Evolutionary conservation across 2,888 invertebrate species (phyloP).

Genomic region (Rhogogaster chlorosoma): DNA sequence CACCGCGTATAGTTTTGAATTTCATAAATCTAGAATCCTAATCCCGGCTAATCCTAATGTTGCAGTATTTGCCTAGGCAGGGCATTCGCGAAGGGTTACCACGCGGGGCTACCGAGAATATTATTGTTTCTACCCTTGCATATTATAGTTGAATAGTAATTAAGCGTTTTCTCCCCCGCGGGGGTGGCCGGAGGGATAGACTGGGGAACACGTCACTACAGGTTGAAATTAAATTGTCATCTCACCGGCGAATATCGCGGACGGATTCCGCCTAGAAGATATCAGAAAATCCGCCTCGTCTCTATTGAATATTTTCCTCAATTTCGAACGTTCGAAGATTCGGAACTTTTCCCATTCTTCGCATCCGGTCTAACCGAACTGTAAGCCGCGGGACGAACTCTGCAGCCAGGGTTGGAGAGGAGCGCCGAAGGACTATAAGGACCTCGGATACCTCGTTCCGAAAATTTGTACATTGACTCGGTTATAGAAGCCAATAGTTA

Average conservation of each 20-base stretch:
- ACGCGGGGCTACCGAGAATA: slow-evolving; percentile 55
- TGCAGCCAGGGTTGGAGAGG: too few species aligned
- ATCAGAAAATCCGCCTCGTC: not conserved
- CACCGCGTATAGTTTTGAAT: slow-evolving; percentile 48
- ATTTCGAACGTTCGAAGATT: not conserved
- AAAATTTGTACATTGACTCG: slow-evolving; percentile 51
- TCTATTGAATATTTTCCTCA: not conserved
- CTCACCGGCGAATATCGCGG: not conserved
- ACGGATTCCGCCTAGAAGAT: not conserved
- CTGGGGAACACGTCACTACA: slow-evolving; percentile 5
- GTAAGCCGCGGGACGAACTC: too few species aligned
- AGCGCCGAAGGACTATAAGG: slow-evolving; percentile 48
- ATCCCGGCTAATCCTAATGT: slow-evolving; percentile 74
- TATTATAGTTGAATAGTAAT: slow-evolving; percentile 75
- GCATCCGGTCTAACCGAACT: not conserved
- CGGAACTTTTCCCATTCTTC: not conserved
- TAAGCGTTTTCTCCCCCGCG: slow-evolving; percentile 63
- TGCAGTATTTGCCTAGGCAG: slow-evolving; percentile 73
- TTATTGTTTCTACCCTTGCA: slow-evolving; percentile 71
- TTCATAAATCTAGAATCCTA: slow-evolving; percentile 72
- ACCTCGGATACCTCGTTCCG: slow-evolving; percentile 11
- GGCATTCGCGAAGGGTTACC: slow-evolving; percentile 53
- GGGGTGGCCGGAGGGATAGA: slow-evolving; percentile 25
- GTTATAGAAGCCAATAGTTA: slow-evolving; percentile 71
- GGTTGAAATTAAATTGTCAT: slow-evolving; percentile 46